Conservation (phyloP, 2,888 invertebrate species). For the Chrysopilus asiliformis region DNA sequence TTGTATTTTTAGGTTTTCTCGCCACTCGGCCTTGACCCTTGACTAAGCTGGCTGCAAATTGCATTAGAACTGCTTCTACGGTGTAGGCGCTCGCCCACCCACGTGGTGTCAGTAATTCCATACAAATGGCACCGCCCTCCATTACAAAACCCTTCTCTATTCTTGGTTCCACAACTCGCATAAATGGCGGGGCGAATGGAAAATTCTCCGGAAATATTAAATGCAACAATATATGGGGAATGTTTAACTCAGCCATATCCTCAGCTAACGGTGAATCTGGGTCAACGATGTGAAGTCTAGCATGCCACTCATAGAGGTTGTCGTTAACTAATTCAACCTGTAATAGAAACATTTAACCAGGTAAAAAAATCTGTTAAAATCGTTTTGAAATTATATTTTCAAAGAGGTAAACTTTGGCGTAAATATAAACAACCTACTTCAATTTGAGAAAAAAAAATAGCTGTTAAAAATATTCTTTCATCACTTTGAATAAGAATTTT, state of each 20-base stretch:
- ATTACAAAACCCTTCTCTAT: slow-evolving; percentile 79
- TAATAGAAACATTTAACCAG: too few species aligned
- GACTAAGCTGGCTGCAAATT: slow-evolving; percentile 77
- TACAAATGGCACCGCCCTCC: slow-evolving; percentile 83
- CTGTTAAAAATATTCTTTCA: too few species aligned
- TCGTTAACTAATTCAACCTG: slow-evolving; percentile 72
- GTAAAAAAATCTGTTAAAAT: too few species aligned
- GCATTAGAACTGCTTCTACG: slow-evolving; percentile 77
- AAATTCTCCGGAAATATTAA: slow-evolving; percentile 78
- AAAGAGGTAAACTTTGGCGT: too few species aligned
- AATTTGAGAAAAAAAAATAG: too few species aligned
- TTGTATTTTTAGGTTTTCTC: slow-evolving; percentile 60
- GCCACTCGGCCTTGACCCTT: slow-evolving; percentile 77
- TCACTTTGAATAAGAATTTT: too few species aligned
- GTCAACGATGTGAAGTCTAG: slow-evolving; percentile 66
- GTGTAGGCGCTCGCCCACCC: slow-evolving; percentile 84
- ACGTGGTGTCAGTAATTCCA: slow-evolving; percentile 73
- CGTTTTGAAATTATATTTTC: too few species aligned
- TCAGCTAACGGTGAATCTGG: slow-evolving; percentile 70
- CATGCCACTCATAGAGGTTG: slow-evolving; percentile 80
- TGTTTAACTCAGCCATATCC: slow-evolving; percentile 65
- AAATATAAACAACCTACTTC: too few species aligned
- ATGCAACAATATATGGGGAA: slow-evolving; percentile 62
- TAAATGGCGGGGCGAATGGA: slow-evolving; percentile 79
- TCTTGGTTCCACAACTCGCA: slow-evolving; percentile 64